Conservation (phyloP, 2,888 invertebrate species). For the Drosophila kambysellisi region DNA sequence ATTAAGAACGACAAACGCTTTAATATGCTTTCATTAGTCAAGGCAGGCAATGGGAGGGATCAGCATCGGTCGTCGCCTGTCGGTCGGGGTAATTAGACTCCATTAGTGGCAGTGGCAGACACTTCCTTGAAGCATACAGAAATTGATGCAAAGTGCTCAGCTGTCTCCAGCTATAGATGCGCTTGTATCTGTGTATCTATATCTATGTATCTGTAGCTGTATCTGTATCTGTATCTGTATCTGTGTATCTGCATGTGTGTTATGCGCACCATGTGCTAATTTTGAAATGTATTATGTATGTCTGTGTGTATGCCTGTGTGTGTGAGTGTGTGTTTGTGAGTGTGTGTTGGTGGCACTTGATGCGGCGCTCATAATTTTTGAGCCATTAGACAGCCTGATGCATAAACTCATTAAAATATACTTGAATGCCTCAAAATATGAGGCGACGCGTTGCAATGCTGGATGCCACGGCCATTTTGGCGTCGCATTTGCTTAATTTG, state of each 20-base stretch:
- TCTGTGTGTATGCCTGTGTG: conserved; percentile 20
- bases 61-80: conserved; percentile 51
- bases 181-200: conserved; percentile 24
- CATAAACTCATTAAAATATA: conserved; percentile 78
- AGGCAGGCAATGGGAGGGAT: conserved; percentile 40
- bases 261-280: conserved; percentile 57
- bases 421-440: conserved; percentile 71
- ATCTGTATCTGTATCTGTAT: conserved; percentile 17
- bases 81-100: conserved; percentile 75
- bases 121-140: conserved; percentile 45
- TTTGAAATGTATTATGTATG: conserved; percentile 22
- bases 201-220: conserved; percentile 7
- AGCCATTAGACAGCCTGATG: conserved; percentile 77
- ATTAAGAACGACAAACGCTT: conserved; percentile 54
- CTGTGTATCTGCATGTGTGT: conserved; percentile 36
- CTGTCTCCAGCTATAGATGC: conserved; percentile 29
- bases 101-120: conserved; percentile 66
- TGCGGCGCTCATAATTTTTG: conserved; percentile 76
- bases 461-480: conserved; percentile 56
- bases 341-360: conserved; percentile 35
- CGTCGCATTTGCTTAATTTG: conserved; percentile 73
- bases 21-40: conserved; percentile 73
- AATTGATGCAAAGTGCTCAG: conserved; percentile 67
- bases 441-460: conserved; percentile 26
- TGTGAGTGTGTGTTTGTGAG: conserved; percentile 15